phyloP scores from a whole-genome alignment of 23 tunicate species.

The Corella eumyota region DNA sequence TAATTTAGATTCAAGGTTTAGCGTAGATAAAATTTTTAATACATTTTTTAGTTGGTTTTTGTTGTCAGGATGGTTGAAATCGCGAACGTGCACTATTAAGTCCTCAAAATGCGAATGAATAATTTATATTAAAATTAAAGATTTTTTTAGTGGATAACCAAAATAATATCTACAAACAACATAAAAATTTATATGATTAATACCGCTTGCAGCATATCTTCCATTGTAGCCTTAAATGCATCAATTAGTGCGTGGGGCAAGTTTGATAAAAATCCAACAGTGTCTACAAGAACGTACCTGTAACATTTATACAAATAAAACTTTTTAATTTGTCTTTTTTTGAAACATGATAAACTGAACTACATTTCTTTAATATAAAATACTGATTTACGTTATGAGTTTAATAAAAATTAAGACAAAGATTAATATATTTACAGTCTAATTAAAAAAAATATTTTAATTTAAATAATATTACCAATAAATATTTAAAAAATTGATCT shows the following conservation, averaged over 20 bases:
- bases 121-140: background rate
- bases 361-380: background rate
- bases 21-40: slow-evolving; percentile 24
- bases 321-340: too few species aligned
- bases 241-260: slow-evolving; percentile 55
- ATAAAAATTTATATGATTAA: background rate
- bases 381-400: background rate
- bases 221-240: slow-evolving; percentile 82
- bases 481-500: background rate
- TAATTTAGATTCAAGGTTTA: slow-evolving; percentile 18
- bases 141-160: background rate
- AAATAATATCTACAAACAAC: background rate
- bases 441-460: too few species aligned
- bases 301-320: background rate
- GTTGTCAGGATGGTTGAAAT: slow-evolving; percentile 64
- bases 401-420: too few species aligned
- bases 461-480: background rate
- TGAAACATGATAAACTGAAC: too few species aligned
- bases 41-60: slow-evolving; percentile 51
- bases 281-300: slow-evolving; percentile 72
- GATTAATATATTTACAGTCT: too few species aligned
- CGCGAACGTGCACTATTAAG: slow-evolving; percentile 69
- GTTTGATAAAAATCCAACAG: slow-evolving; percentile 81
- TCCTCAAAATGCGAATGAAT: slow-evolving; percentile 27
- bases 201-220: slow-evolving; percentile 89